Percentiles rank a stretch among this genome's conserved stretches.
Conservation (phyloP, 2,113 vertebrate genomes). For the Cyanoderma ruficeps region DNA sequence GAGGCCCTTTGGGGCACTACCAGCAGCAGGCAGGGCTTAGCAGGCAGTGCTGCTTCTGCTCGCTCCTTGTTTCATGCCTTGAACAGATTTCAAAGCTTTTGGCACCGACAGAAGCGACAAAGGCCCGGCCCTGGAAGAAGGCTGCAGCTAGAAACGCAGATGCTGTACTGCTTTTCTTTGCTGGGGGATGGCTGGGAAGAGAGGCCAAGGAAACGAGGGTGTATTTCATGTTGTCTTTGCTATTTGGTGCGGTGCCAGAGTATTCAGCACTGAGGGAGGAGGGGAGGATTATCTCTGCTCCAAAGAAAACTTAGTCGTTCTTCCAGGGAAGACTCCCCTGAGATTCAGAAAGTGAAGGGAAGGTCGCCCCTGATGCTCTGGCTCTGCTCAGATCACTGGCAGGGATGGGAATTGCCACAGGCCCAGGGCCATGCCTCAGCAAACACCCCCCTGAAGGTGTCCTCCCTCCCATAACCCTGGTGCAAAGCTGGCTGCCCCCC, state of each 20-base stretch:
- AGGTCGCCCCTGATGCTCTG: accelerated
- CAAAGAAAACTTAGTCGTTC: neutral
- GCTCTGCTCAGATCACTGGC: neutral
- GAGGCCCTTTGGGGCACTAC: neutral
- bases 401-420: neutral
- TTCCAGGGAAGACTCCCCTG: neutral
- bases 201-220: constrained; percentile 19
- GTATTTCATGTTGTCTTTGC: constrained; percentile 39
- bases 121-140: neutral
- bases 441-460: neutral
- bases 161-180: neutral
- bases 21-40: neutral
- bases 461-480: neutral
- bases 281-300: neutral
- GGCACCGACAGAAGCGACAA: neutral
- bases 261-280: neutral
- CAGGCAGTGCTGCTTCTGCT: neutral
- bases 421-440: neutral
- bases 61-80: neutral
- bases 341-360: neutral
- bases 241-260: neutral
- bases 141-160: neutral
- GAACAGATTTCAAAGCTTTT: neutral
- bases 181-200: neutral
- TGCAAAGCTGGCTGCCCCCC: neutral